Percentiles rank a stretch among this genome's conserved stretches.
Conservation (phyloP, 2,113 vertebrate species). For the Empidonax traillii region DNA sequence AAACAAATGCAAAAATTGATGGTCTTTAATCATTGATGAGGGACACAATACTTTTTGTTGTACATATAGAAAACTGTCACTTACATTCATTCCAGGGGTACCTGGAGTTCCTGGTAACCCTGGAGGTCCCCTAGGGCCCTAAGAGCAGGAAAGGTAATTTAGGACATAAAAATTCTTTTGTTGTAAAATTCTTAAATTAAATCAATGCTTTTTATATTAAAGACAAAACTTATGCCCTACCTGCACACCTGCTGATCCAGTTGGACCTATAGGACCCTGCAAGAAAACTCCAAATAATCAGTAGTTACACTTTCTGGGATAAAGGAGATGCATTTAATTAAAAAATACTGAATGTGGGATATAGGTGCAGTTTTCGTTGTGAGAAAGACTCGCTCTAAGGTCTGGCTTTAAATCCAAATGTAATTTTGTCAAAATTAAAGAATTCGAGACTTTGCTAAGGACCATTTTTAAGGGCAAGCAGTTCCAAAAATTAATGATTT, state of each 20-base stretch:
- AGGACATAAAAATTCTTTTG: background rate
- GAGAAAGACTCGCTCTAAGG: background rate
- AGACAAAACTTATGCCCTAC: conserved; percentile 64
- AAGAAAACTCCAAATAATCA: conserved; percentile 56
- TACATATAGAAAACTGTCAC: background rate
- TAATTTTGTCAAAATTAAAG: background rate
- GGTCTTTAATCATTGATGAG: background rate
- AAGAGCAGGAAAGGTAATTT: background rate
- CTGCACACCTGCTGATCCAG: conserved; percentile 87
- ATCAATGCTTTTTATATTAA: background rate
- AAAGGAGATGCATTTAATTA: background rate
- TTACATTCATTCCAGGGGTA: conserved; percentile 82
- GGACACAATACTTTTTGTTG: background rate
- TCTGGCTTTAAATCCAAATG: background rate
- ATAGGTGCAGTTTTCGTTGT: background rate
- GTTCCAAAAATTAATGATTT: background rate
- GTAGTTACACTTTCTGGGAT: background rate
- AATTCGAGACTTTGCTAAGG: background rate
- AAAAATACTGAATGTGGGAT: background rate
- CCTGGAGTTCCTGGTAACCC: conserved; percentile 87
- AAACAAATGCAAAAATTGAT: conserved; percentile 47
- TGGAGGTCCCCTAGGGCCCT: conserved; percentile 87
- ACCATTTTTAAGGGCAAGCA: background rate
- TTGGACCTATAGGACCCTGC: conserved; percentile 85
- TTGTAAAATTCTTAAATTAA: background rate